These are phyloP conservation scores for Notoglanidium macrostoma DNA, from an alignment of 2,797 vertebrate species.

Conservation along the genomic window DNA sequence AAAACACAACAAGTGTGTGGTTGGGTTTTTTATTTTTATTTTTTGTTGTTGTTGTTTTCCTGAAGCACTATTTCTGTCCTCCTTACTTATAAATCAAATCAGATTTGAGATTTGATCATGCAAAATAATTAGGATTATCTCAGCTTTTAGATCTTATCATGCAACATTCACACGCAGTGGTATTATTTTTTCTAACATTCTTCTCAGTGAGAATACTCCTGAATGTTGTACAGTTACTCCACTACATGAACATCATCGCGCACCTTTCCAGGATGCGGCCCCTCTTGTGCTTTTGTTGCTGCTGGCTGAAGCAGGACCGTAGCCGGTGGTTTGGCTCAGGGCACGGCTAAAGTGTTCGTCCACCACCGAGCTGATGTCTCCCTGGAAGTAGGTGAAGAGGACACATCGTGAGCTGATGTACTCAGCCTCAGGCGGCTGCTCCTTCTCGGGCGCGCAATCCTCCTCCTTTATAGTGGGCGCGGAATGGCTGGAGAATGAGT, in stretches of 20 bases:
- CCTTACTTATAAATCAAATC: neutral
- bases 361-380: conserved; percentile 95
- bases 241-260: neutral
- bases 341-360: conserved; percentile 97
- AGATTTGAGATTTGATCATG: neutral
- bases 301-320: conserved; percentile 71
- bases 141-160: neutral
- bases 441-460: conserved; percentile 87
- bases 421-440: conserved; percentile 91
- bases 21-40: neutral
- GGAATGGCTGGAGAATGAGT: conserved; percentile 76
- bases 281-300: conserved; percentile 84
- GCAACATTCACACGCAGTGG: neutral
- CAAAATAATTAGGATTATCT: neutral
- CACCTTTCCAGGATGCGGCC: conserved; percentile 80
- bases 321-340: conserved; percentile 87
- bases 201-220: neutral
- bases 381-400: conserved; percentile 97
- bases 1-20: too few relatives aligned
- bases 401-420: conserved; percentile 94
- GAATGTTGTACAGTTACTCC: neutral
- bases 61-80: neutral
- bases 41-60: neutral
- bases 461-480: conserved; percentile 91
- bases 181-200: neutral